These are phyloP conservation scores for Eurytoma adleriae DNA, from an alignment of 2,888 invertebrate genomes.

Conservation along the genomic window DNA sequence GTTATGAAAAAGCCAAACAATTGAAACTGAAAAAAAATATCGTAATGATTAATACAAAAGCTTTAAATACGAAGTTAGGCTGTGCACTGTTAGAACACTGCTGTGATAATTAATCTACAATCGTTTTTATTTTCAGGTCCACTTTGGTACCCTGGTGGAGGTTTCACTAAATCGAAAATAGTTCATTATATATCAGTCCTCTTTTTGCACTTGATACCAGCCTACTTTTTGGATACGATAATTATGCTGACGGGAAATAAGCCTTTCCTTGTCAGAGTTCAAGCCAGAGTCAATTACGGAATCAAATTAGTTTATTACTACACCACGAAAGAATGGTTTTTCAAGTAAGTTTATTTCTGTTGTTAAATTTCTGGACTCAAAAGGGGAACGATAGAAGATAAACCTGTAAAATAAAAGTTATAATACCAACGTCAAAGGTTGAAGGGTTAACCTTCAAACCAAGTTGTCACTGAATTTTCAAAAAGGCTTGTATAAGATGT, in stretches of 20 bases:
- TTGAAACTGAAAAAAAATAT: no score
- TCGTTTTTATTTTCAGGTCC: conserved; percentile 62
- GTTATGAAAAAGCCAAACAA: no score
- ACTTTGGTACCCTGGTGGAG: conserved; percentile 80
- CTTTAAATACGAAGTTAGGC: no score
- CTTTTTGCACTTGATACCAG: conserved; percentile 86
- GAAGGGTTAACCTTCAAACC: no score
- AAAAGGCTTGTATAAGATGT: no score
- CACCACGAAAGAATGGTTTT: conserved; percentile 89
- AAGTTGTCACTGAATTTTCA: no score
- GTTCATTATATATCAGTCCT: conserved; percentile 82
- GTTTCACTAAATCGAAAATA: conserved; percentile 82
- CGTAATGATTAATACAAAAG: no score
- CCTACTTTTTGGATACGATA: conserved; percentile 85
- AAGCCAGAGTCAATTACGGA: conserved; percentile 81
- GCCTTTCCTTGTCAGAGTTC: conserved; percentile 84
- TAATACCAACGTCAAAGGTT: no score
- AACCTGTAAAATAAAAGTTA: no score
- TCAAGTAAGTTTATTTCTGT: conserved; percentile 73
- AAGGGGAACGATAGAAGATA: no score
- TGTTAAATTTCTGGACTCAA: no score
- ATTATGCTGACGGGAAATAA: conserved; percentile 83
- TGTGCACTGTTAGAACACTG: no score
- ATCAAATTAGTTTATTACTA: conserved; percentile 86
- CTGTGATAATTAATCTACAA: not conserved